Evolutionary conservation across 2,797 vertebrate species (phyloP).

Genomic region (Micromesistius poutassou): DNA sequence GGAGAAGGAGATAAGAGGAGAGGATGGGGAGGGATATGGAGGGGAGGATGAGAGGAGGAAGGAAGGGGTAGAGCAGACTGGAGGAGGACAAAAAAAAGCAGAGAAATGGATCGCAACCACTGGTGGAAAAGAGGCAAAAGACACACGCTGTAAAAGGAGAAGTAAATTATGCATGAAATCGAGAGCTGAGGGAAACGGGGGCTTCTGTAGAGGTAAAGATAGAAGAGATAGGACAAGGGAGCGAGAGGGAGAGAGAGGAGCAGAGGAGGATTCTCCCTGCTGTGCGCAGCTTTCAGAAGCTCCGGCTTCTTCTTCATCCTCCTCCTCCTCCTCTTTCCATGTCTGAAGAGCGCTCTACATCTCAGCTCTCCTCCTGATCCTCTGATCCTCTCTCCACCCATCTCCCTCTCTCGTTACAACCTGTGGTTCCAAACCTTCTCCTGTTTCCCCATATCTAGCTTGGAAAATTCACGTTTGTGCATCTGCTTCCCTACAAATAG

Average conservation of each 20-base stretch:
- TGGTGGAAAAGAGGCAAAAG: too few relatives aligned
- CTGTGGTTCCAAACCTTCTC: too few relatives aligned
- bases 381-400: too few relatives aligned
- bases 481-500: too few relatives aligned
- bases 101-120: not conserved
- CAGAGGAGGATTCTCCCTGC: not conserved
- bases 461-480: too few relatives aligned
- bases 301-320: not conserved
- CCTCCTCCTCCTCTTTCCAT: not conserved
- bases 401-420: too few relatives aligned
- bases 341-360: not conserved
- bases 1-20: conserved; percentile 36
- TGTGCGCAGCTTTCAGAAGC: not conserved
- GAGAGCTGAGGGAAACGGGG: not conserved
- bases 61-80: not conserved
- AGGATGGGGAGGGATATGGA: not conserved
- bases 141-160: not conserved
- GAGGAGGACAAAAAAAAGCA: not conserved
- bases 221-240: not conserved
- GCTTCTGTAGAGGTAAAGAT: not conserved
- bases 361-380: not conserved
- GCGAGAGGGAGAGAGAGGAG: not conserved
- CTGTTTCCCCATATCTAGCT: too few relatives aligned
- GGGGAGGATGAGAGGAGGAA: not conserved
- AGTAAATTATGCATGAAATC: not conserved